Evolutionary conservation across 2,888 invertebrate species (phyloP).

Genomic region (Hemaris fuciformis): DNA sequence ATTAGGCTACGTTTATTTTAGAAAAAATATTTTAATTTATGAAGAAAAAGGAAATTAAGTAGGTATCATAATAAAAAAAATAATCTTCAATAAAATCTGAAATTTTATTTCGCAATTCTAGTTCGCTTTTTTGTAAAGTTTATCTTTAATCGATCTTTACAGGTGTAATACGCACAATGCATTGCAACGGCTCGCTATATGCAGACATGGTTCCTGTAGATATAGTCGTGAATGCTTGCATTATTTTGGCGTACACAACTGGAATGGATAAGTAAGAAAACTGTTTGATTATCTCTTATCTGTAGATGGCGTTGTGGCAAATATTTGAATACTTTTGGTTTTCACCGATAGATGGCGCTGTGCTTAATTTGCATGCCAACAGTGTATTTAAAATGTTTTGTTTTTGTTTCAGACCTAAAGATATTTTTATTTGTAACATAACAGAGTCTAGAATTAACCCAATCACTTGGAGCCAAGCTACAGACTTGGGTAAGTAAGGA

Average conservation of each 20-base stretch:
- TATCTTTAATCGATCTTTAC: too few species aligned
- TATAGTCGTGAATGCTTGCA: constrained; percentile 88
- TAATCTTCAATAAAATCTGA: too few species aligned
- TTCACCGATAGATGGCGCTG: neutral
- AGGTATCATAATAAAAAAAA: too few species aligned
- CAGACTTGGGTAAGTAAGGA: constrained; percentile 82
- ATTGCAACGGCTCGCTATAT: constrained; percentile 82
- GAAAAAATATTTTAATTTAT: too few species aligned
- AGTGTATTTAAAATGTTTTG: neutral
- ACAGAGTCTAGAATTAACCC: constrained; percentile 89
- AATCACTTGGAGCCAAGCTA: constrained; percentile 91
- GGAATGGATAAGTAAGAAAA: constrained; percentile 58
- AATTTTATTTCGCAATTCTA: too few species aligned
- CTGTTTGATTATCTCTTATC: neutral
- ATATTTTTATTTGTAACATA: constrained; percentile 87
- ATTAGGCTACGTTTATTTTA: too few species aligned
- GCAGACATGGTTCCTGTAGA: constrained; percentile 91
- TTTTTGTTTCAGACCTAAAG: constrained; percentile 61
- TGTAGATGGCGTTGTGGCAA: neutral
- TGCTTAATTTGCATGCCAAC: neutral
- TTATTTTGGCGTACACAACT: constrained; percentile 86
- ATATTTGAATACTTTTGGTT: neutral
- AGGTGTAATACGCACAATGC: constrained; percentile 91
- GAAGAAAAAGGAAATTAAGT: too few species aligned
- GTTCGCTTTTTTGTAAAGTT: too few species aligned